Evolutionary conservation across 2,797 vertebrate genomes (phyloP).

Genomic region (Eutrigla gurnardus): DNA sequence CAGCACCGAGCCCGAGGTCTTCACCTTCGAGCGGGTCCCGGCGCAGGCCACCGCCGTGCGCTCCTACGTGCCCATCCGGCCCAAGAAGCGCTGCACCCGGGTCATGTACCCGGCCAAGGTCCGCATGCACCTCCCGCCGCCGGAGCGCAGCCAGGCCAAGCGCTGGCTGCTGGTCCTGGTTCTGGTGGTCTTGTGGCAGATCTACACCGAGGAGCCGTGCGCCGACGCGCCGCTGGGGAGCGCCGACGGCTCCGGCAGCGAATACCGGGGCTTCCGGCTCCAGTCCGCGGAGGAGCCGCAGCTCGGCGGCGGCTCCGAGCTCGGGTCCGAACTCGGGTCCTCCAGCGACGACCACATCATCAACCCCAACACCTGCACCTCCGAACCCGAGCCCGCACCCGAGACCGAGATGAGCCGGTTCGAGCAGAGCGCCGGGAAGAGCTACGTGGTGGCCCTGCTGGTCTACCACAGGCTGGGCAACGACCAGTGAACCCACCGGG

Average conservation of each 20-base stretch:
- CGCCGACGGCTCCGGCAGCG: constrained; percentile 37
- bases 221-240: constrained; percentile 44
- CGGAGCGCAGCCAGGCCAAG: constrained; percentile 82
- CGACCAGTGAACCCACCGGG: constrained; percentile 63
- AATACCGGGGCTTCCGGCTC: constrained; percentile 73
- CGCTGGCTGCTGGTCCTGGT: constrained; percentile 82
- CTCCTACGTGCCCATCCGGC: constrained; percentile 69
- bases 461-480: constrained; percentile 81
- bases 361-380: constrained; percentile 42
- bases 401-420: constrained; percentile 42
- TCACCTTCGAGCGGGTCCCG: constrained; percentile 84
- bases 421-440: constrained; percentile 75
- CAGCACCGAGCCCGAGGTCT: constrained; percentile 84
- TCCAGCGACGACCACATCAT: constrained; percentile 13
- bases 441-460: constrained; percentile 84
- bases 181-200: constrained; percentile 85
- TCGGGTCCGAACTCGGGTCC: background rate
- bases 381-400: constrained; percentile 16
- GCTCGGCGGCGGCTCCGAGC: constrained; percentile 12
- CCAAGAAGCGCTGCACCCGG: constrained; percentile 79
- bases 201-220: constrained; percentile 83
- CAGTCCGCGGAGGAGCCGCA: constrained; percentile 67
- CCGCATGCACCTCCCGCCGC: constrained; percentile 84
- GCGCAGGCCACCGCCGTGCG: constrained; percentile 57
- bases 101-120: constrained; percentile 86